A percentile compares a stretch with the other conserved stretches of the same genome.
Conservation (phyloP, 1,140 invertebrate species). For the Drosophila lacteicornis region DNA sequence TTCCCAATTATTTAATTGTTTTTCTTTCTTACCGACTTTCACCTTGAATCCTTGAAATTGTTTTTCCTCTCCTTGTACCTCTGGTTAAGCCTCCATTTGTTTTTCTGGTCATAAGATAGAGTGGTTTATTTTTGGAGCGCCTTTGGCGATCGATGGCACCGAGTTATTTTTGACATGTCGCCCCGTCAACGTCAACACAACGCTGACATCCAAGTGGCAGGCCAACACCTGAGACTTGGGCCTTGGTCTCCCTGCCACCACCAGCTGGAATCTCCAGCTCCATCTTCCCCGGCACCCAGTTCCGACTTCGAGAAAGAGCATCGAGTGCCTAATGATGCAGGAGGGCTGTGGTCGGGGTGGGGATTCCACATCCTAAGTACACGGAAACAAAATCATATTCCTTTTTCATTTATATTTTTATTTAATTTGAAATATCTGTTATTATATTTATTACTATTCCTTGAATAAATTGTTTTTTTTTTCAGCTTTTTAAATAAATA, state of each 20-base stretch:
- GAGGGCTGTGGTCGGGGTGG: background rate
- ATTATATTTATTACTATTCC: too few species aligned
- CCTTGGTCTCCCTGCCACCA: background rate
- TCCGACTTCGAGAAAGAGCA: conserved; percentile 14
- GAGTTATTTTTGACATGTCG: conserved; percentile 47
- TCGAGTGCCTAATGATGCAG: conserved; percentile 44
- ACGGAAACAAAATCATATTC: background rate
- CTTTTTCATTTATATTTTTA: background rate
- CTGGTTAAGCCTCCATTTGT: background rate
- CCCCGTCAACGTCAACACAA: conserved; percentile 44
- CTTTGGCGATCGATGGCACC: conserved; percentile 36
- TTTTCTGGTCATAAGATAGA: conserved; percentile 1
- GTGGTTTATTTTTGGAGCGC: conserved; percentile 30
- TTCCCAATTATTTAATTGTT: background rate
- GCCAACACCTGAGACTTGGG: conserved; percentile 34
- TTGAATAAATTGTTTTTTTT: too few species aligned
- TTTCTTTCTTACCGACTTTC: background rate
- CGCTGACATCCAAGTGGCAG: conserved; percentile 38
- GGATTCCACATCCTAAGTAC: background rate
- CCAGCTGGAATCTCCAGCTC: background rate
- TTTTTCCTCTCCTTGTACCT: background rate
- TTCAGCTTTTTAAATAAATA: too few species aligned
- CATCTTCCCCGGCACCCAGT: background rate
- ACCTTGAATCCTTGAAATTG: background rate
- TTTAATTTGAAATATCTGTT: background rate